Percentiles rank a stretch among this genome's conserved stretches.
Evolutionary conservation across 1,140 invertebrate species (phyloP).

Genomic region (Polypedilum vanderplanki): DNA sequence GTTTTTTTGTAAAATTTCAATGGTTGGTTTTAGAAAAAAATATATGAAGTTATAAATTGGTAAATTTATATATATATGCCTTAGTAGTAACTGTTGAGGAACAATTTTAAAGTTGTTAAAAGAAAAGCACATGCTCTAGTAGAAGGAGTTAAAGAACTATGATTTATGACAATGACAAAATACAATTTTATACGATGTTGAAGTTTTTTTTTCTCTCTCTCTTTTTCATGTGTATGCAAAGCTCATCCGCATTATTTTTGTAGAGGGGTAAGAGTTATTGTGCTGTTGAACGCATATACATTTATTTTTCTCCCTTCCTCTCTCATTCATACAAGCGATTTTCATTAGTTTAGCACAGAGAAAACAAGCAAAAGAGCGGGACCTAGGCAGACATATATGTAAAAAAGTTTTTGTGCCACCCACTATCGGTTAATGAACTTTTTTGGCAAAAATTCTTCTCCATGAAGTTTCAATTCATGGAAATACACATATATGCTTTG

Average conservation of each 20-base stretch:
- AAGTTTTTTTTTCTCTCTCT: background rate
- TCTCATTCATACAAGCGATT: background rate
- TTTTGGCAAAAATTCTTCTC: no score
- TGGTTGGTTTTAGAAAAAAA: no score
- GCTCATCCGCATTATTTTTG: constrained; percentile 16
- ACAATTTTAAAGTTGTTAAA: no score
- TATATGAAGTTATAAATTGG: no score
- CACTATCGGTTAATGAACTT: no score
- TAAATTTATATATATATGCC: no score
- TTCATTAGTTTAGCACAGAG: no score
- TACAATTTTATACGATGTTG: background rate
- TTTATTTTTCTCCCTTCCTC: background rate
- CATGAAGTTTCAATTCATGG: no score
- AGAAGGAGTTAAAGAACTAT: background rate
- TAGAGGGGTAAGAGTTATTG: constrained; percentile 3
- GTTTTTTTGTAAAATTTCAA: no score
- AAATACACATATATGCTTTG: no score
- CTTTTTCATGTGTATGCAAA: background rate
- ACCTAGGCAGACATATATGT: background rate
- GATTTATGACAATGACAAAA: constrained; percentile 15
- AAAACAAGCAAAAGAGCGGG: background rate
- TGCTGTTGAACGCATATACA: constrained; percentile 10
- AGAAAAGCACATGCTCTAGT: no score
- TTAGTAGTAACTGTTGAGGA: no score
- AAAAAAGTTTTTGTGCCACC: background rate